Percentiles rank a stretch among this genome's conserved stretches.
These are phyloP conservation scores for Eupithecia dodoneata DNA, from an alignment of 2,888 invertebrate species.

Conservation along the genomic window DNA sequence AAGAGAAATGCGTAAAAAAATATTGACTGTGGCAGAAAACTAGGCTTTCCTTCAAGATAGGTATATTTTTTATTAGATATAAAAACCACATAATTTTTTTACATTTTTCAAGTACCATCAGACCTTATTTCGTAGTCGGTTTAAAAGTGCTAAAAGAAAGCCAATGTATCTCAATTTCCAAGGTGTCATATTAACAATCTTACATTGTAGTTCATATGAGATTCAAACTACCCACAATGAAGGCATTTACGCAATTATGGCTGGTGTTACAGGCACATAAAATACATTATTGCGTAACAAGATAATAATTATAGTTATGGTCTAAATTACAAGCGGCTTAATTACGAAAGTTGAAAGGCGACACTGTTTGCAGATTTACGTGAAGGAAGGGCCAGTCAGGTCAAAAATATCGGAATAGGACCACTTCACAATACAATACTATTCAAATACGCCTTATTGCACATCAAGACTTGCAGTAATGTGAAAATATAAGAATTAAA, in stretches of 20 bases:
- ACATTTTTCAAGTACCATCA: too few species aligned
- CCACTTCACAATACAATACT: too few species aligned
- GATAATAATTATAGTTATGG: conserved; percentile 19
- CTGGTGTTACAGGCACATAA: conserved; percentile 32
- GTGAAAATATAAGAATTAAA: too few species aligned
- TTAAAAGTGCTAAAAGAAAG: background rate
- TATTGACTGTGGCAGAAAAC: background rate
- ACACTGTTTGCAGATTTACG: background rate
- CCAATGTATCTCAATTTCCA: background rate
- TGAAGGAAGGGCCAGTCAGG: too few species aligned
- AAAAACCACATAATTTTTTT: too few species aligned
- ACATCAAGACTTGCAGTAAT: too few species aligned
- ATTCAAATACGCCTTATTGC: too few species aligned
- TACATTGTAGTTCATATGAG: conserved; percentile 21
- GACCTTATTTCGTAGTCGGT: background rate
- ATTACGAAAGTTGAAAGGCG: background rate
- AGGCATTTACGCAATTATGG: conserved; percentile 35
- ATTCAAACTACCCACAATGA: conserved; percentile 33
- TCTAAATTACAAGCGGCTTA: conserved; percentile 27
- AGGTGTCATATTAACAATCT: background rate
- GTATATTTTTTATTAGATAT: too few species aligned
- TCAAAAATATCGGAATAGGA: too few species aligned
- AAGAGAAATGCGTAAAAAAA: background rate
- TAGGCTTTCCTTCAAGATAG: background rate
- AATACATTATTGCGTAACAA: conserved; percentile 33